These are phyloP conservation scores for Thunnus maccoyii DNA, from an alignment of 2,113 vertebrate species.

Conservation along the genomic window DNA sequence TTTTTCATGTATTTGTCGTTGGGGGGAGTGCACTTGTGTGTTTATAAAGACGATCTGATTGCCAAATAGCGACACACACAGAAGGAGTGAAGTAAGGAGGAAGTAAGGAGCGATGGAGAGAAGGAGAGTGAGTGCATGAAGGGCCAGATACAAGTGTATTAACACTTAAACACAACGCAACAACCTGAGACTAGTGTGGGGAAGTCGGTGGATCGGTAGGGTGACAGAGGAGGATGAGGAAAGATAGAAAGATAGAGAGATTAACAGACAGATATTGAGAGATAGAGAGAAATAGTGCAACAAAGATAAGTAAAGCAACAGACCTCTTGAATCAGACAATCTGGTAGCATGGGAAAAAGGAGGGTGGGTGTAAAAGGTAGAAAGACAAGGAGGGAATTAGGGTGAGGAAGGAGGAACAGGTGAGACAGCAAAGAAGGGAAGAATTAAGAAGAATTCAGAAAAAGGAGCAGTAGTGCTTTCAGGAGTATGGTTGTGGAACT, in stretches of 20 bases:
- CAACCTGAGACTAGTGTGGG: constrained; percentile 80
- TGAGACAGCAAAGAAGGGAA: constrained; percentile 19
- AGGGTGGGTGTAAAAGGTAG: constrained; percentile 23
- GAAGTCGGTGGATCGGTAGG: background rate
- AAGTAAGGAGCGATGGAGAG: background rate
- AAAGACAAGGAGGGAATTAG: constrained; percentile 8
- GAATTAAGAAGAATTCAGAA: constrained; percentile 16
- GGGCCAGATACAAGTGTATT: constrained; percentile 43
- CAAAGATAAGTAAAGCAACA: constrained; percentile 74
- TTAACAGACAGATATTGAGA: constrained; percentile 44
- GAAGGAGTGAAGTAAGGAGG: background rate
- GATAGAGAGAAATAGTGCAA: constrained; percentile 74
- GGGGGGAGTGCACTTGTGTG: constrained; percentile 63
- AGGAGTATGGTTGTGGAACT: constrained; percentile 85
- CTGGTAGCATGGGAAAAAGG: constrained; percentile 1
- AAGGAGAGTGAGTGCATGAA: constrained; percentile 19
- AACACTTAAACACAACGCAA: constrained; percentile 71
- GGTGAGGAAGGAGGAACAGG: background rate
- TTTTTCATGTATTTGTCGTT: constrained; percentile 15
- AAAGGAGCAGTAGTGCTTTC: constrained; percentile 61
- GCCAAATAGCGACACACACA: constrained; percentile 61
- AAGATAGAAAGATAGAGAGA: constrained; percentile 19
- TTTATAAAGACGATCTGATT: constrained; percentile 65
- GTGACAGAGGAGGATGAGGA: constrained; percentile 10
- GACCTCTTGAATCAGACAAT: constrained; percentile 48